Evolutionary conservation across 2,797 vertebrate genomes (phyloP), one percentile per base, ranked within the genome.

Genomic region (Sciaenops ocellatus): DNA sequence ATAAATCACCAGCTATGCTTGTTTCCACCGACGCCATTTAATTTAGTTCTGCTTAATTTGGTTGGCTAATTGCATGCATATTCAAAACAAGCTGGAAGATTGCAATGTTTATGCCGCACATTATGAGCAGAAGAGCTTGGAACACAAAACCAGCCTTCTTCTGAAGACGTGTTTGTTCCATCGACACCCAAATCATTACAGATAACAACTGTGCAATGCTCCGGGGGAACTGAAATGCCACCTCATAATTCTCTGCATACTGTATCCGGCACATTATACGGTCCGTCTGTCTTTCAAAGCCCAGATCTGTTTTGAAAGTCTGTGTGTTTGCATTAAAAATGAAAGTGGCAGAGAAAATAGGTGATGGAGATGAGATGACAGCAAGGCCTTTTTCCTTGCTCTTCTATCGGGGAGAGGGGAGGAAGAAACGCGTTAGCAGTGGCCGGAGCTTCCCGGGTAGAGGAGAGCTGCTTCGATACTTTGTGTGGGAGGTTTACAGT

Each of bases 11-110:
- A 80, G 84, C 86, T 24, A 74, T 63, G 86, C 85, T 89, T 87
- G 83, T 91, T 93, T 92, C 82, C 83, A 89, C 85, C 79, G 79
- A 79, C 59, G 85, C 66, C 70, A 90, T 94, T 95, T 92, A 73
- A 92, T 92, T 93, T 84, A 79, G 90, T 86, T 91, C 89, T 90
- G 89, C 92, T 89, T 93, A 93, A 93, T 93, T 93, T 90, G 76
- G 82, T 84, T 69, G 78, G 84, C 89, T 92, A 93, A 95, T 91
- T 94, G 86, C 83, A 87, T 93, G 89, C 84, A 90, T 93, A 93
- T 94, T 94, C 87, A 94, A 85, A 92, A 90, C 88, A 87, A 84
- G 87, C 83, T 79, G 79, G 80, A 84, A 84, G 85, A 92, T 76
- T 86, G 83, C 54, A 51, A 82, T 90, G 90, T 90, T 92, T 89